phyloP scores from a whole-genome alignment of 2,888 invertebrate genomes.

The Trachelus iudaicus region DNA sequence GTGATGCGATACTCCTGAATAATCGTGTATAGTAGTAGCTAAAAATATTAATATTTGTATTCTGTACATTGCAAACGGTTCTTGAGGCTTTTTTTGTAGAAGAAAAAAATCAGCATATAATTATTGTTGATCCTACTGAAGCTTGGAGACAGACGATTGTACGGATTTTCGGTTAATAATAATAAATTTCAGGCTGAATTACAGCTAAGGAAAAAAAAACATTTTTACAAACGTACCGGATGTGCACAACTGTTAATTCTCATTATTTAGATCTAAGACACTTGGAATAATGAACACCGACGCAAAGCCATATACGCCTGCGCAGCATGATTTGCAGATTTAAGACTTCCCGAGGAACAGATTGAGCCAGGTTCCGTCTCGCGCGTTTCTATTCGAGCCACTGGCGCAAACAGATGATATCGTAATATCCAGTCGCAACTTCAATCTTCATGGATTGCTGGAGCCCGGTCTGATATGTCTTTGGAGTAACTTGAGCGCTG shows the following conservation, averaged over 20 bases:
- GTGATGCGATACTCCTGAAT: too few species aligned
- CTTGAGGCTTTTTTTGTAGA: not conserved
- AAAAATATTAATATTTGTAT: not conserved
- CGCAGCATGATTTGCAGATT: not conserved
- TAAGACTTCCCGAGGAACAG: not conserved
- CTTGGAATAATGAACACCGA: not conserved
- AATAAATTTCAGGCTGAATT: not conserved
- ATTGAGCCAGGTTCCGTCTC: not conserved
- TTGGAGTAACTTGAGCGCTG: not conserved
- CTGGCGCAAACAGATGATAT: not conserved
- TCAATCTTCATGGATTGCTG: not conserved
- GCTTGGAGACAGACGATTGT: not conserved
- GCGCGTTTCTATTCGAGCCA: not conserved
- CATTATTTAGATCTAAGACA: not conserved
- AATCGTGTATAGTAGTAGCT: not conserved
- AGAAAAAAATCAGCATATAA: too few species aligned
- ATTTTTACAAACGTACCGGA: not conserved
- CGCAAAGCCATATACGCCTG: not conserved
- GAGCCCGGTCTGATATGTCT: not conserved
- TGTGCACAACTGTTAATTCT: not conserved
- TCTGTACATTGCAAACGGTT: not conserved
- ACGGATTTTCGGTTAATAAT: not conserved
- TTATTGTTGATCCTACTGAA: not conserved
- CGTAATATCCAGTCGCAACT: not conserved
- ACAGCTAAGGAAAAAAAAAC: not conserved